Conservation (phyloP, 2,797 vertebrate genomes). For the Erpetoichthys calabaricus region DNA sequence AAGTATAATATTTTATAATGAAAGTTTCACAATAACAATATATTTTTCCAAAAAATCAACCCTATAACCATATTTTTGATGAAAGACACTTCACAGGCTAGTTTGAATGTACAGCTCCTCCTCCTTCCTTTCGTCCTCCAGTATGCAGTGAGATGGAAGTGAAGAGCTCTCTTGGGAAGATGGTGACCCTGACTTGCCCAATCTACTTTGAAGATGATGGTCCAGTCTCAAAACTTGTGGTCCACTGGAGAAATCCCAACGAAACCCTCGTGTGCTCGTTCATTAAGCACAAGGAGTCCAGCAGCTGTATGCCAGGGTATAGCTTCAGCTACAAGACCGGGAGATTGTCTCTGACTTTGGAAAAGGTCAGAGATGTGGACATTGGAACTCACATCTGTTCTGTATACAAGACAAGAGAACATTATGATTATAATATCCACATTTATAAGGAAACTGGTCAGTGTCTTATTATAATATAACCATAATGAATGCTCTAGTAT, state of each 20-base stretch:
- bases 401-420: background rate
- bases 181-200: background rate
- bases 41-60: too few relatives aligned
- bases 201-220: background rate
- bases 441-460: too few relatives aligned
- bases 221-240: background rate
- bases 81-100: too few relatives aligned
- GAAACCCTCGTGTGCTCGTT: background rate
- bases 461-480: too few relatives aligned
- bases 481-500: too few relatives aligned
- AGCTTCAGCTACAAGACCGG: background rate
- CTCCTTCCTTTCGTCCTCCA: too few relatives aligned
- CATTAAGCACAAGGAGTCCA: background rate
- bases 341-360: background rate
- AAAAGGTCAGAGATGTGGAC: background rate
- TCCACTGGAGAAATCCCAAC: background rate
- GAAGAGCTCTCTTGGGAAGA: background rate
- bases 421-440: background rate
- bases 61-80: too few relatives aligned
- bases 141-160: too few relatives aligned
- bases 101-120: too few relatives aligned
- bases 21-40: too few relatives aligned
- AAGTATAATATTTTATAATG: too few relatives aligned
- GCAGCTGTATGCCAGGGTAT: background rate
- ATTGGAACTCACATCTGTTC: constrained; percentile 1